A percentile compares a stretch with the other conserved stretches of the same genome.
Conservation (phyloP, 2,888 invertebrate genomes). For the Philopedon plagiatum region DNA sequence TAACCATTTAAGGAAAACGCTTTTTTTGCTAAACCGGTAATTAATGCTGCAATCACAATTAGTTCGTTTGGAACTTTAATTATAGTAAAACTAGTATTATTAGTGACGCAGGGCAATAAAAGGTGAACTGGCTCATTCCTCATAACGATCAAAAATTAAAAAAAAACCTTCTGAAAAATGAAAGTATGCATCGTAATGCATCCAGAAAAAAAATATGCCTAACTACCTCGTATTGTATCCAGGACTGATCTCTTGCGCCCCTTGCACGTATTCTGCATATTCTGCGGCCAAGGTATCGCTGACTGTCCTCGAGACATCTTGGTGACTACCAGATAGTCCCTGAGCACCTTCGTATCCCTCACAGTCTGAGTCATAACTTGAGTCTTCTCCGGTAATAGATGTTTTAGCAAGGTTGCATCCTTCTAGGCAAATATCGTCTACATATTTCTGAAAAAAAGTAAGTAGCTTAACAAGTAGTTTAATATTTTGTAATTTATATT, state of each 20-base stretch:
- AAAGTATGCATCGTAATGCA: too few species aligned
- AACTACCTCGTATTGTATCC: conserved; percentile 66
- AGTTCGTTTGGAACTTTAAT: too few species aligned
- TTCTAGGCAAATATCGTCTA: conserved; percentile 76
- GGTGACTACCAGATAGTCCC: conserved; percentile 71
- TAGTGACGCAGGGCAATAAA: too few species aligned
- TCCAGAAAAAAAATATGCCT: neutral
- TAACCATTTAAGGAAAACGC: too few species aligned
- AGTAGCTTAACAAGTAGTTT: neutral
- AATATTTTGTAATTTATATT: neutral
- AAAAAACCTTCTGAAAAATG: too few species aligned
- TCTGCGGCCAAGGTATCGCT: conserved; percentile 86
- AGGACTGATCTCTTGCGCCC: conserved; percentile 61
- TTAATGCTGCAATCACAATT: too few species aligned
- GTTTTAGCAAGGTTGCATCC: conserved; percentile 68
- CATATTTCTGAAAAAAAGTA: conserved; percentile 77
- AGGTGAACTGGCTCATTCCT: too few species aligned
- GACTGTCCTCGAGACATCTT: conserved; percentile 85
- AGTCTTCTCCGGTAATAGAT: conserved; percentile 77
- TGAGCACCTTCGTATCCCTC: conserved; percentile 68
- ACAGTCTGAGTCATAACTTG: conserved; percentile 89
- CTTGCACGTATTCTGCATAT: conserved; percentile 87
- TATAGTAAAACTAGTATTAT: too few species aligned
- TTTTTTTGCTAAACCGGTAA: too few species aligned
- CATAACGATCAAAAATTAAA: too few species aligned